phyloP scores from a whole-genome alignment of 2,888 invertebrate species.

The Trachelus troglodyta region DNA sequence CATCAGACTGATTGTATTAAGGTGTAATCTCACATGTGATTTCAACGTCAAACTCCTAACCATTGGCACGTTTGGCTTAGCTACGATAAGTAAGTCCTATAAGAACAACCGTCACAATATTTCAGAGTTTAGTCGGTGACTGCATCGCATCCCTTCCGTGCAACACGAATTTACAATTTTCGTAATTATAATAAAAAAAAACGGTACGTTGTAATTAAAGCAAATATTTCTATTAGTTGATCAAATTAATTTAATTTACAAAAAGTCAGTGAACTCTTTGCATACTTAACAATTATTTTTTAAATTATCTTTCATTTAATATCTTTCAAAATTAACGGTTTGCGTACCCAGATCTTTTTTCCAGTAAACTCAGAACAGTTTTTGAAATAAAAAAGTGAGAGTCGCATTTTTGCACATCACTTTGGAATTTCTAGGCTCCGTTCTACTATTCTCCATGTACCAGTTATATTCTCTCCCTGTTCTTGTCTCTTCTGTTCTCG shows the following conservation, averaged over 20 bases:
- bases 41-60: background rate
- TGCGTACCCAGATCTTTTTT: no score
- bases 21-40: background rate
- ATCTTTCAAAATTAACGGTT: no score
- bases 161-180: background rate
- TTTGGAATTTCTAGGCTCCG: background rate
- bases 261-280: no score
- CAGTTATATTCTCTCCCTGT: background rate
- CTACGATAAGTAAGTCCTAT: background rate
- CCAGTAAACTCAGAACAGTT: no score
- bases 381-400: no score
- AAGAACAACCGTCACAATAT: background rate
- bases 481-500: background rate
- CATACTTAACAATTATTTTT: no score
- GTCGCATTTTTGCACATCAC: background rate
- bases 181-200: background rate
- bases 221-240: no score
- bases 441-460: background rate
- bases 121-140: background rate
- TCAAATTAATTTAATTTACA: no score
- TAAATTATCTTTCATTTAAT: no score
- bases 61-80: background rate
- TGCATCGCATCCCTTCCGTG: no score
- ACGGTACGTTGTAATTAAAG: no score
- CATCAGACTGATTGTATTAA: background rate